These are phyloP conservation scores for Julus scanicus DNA, from an alignment of 2,888 invertebrate species.

Conservation along the genomic window DNA sequence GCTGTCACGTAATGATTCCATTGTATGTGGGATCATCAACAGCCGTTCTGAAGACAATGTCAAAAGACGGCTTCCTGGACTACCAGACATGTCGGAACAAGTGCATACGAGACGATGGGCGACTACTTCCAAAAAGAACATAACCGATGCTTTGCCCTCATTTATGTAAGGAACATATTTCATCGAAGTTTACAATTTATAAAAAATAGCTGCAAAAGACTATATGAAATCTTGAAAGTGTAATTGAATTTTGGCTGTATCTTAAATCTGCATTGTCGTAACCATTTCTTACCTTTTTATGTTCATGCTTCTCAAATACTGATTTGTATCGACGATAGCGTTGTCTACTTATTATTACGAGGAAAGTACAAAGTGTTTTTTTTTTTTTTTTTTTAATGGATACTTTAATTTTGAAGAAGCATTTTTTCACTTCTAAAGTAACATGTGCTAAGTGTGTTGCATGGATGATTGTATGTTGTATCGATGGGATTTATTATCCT, in stretches of 20 bases:
- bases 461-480: constrained; percentile 21
- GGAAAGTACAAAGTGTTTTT: constrained; percentile 25
- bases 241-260: background rate
- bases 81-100: no score
- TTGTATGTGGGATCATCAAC: no score
- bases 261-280: no score
- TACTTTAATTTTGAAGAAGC: background rate
- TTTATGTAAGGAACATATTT: no score
- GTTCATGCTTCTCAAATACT: background rate
- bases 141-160: no score
- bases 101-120: no score
- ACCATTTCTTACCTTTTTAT: background rate
- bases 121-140: no score
- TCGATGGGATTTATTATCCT: constrained; percentile 23
- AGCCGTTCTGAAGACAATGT: no score
- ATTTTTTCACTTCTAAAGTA: constrained; percentile 38
- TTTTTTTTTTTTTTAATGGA: background rate
- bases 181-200: background rate
- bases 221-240: background rate
- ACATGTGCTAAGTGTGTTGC: constrained; percentile 26
- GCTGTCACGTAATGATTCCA: no score
- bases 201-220: background rate
- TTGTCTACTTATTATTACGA: background rate
- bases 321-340: background rate
- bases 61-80: no score